Base-by-base conservation (phyloP, 2,888 invertebrate genomes). In the Parnassius apollo region DNA sequence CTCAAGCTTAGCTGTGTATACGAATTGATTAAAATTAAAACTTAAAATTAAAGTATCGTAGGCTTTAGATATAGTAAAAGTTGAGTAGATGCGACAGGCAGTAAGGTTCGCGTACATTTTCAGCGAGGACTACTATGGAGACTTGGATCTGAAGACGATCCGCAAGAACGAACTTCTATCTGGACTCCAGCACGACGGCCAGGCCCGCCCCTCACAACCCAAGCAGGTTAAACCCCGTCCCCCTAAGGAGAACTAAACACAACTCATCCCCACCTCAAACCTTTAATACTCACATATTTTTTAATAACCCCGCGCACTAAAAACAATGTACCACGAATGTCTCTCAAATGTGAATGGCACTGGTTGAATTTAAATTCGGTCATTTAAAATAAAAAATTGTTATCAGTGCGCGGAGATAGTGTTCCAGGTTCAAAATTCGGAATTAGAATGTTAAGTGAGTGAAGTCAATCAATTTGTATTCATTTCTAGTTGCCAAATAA, bases 71-170 rank as follows among this genome's bases (percentile, higher is more conserved):
- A 68, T 64, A 62, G 68, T 82, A 82, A 75, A 85, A 83, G 79
- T 68, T 64, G 45, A 72, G 75, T 77, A 78, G 83, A 80, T 76
- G 80, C 77, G 82, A 83, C 81, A 82, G 85, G 86, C 81, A 84
- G 88, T 90, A 90, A 90, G 89, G 84, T 86, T 72, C 81, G 83
- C 87, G 82, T 90, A 82, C 86, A 83, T 88, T 90, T 94, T 93
- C 96, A 97, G 98, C 94, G 97, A 98, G 94, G 97, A 98, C 95
- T 98, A 98, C 95, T 98, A 98, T 85, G 98, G 98, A 75, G 97
- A 97, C 91, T 93, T 97, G 95, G 98, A 98, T 92, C 93, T 98
- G 94, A 98, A 98, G 95, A 94, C 95, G 93, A 96, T 97, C 94
- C 95, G 97, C 93, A 98, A 98, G 94, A 96, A 96, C 92, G 97